phyloP scores from a whole-genome alignment of 1,140 invertebrate genomes.

The Temnothorax longispinosus region DNA sequence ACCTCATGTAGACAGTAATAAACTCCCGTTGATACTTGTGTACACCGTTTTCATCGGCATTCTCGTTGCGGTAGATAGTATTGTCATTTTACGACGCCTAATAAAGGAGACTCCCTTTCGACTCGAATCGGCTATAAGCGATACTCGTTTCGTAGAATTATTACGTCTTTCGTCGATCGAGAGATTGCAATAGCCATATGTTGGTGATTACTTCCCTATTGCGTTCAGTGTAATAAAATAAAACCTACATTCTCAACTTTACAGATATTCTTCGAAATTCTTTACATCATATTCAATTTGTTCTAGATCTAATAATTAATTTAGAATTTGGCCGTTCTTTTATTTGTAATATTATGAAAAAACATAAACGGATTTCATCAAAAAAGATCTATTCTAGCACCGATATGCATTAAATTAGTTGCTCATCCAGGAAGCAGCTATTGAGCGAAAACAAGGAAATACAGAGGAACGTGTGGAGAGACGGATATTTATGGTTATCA shows the following conservation, averaged over 20 bases:
- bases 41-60: conserved; percentile 36
- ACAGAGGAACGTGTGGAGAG: conserved; percentile 26
- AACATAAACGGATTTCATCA: background rate
- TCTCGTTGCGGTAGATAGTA: background rate
- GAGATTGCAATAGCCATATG: background rate
- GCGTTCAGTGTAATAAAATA: background rate
- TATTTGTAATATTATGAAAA: background rate
- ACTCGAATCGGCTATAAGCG: background rate
- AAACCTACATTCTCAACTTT: background rate
- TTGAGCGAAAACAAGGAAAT: conserved; percentile 47
- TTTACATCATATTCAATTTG: background rate
- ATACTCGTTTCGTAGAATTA: background rate
- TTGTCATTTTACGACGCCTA: conserved; percentile 32
- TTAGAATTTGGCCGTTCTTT: background rate
- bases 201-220: background rate
- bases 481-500: conserved; percentile 58
- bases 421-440: background rate
- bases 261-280: background rate
- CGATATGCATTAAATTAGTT: conserved; percentile 17
- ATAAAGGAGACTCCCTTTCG: background rate
- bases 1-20: conserved; percentile 59
- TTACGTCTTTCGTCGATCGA: background rate
- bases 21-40: conserved; percentile 66
- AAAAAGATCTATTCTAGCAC: background rate
- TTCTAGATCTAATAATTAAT: background rate